Conservation (phyloP, 2,797 vertebrate genomes). For the Acanthopagrus latus region DNA sequence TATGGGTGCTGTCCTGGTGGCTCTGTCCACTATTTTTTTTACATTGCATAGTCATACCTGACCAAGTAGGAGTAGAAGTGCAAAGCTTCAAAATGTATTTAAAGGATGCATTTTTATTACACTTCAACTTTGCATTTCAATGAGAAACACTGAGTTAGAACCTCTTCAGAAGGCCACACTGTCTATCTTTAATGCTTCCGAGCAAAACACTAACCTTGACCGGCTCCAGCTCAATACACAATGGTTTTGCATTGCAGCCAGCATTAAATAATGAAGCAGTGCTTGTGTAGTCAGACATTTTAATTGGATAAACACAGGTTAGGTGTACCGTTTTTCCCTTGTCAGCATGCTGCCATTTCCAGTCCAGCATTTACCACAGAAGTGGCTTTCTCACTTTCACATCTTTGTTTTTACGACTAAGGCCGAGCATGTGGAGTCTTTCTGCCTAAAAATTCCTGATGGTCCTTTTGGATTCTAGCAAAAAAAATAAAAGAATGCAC, state of each 20-base stretch:
- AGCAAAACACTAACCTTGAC: neutral
- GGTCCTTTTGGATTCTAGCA: neutral
- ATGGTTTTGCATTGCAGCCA: slow-evolving; percentile 4
- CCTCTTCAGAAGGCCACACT: neutral
- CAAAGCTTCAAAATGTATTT: neutral
- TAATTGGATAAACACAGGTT: slow-evolving; percentile 51
- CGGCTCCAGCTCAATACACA: neutral
- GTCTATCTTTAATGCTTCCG: neutral
- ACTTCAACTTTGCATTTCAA: neutral
- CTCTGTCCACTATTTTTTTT: no score
- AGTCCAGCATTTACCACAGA: slow-evolving; percentile 24
- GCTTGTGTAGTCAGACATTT: slow-evolving; percentile 24
- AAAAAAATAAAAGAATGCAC: neutral
- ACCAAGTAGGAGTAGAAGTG: neutral
- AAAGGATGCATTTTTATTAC: neutral
- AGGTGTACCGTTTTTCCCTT: neutral
- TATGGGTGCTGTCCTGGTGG: no score
- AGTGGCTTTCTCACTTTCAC: neutral
- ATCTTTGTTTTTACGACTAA: neutral
- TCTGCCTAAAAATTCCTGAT: neutral
- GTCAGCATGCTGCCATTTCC: slow-evolving; percentile 35
- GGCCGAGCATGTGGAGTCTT: neutral
- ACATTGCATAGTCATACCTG: neutral
- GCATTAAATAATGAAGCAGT: slow-evolving; percentile 16
- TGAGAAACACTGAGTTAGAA: neutral